Evolutionary conservation across 2,888 invertebrate species (phyloP).

Genomic region (Epinotia ramella): DNA sequence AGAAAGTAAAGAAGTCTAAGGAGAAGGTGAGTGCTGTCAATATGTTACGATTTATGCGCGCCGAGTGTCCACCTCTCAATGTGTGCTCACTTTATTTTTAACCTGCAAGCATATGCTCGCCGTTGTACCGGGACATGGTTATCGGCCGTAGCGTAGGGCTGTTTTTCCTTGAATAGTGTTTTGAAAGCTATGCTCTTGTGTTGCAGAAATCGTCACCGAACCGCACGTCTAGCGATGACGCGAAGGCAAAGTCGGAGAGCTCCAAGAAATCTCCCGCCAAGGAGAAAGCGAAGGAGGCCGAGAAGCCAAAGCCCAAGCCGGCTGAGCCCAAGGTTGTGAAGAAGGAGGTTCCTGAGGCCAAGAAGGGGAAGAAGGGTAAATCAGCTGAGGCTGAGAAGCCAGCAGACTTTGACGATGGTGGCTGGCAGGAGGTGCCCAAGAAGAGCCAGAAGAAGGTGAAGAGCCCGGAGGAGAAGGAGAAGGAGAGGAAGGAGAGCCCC

Average conservation of each 20-base stretch:
- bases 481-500: constrained; percentile 81
- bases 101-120: constrained; percentile 75
- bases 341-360: constrained; percentile 78
- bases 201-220: constrained; percentile 87
- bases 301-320: constrained; percentile 77
- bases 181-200: constrained; percentile 39
- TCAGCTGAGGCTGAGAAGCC: constrained; percentile 87
- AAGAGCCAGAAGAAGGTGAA: constrained; percentile 89
- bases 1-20: constrained; percentile 88
- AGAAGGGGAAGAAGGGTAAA: constrained; percentile 87
- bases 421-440: constrained; percentile 90
- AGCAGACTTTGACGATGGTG: constrained; percentile 89
- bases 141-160: constrained; percentile 44
- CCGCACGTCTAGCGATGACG: constrained; percentile 85
- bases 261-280: constrained; percentile 84
- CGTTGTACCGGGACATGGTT: constrained; percentile 60
- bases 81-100: constrained; percentile 82
- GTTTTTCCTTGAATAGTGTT: constrained; percentile 13
- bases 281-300: constrained; percentile 82
- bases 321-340: constrained; percentile 69
- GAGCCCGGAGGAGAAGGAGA: constrained; percentile 83
- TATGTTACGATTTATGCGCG: constrained; percentile 50
- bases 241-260: constrained; percentile 85
- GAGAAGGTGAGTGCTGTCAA: constrained; percentile 86
- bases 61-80: constrained; percentile 48